Evolutionary conservation across 2,797 vertebrate genomes (phyloP), one percentile per base, ranked within the genome.

Genomic region (Neostethus bicornis): DNA sequence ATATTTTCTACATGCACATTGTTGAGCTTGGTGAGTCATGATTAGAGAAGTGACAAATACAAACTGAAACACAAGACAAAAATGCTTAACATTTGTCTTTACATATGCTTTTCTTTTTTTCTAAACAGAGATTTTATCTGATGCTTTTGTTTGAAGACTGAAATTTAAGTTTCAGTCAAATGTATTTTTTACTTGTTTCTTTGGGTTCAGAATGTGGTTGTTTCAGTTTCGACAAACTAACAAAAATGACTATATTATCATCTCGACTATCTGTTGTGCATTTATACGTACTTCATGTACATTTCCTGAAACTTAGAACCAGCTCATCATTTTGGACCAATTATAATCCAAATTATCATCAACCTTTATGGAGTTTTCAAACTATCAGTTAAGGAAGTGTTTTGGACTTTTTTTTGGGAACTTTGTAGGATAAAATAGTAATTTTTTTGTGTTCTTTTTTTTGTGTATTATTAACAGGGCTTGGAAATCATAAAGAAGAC

Each of bases 401-500:
- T 32, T 35, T 16, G 14, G 4, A n/a, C 13, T n/a, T n/a, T 14
- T n/a, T 35, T 7, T 3, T 24, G 46, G 14, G 34, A 32, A 26
- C 7, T 11, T 14, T 23, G 10, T 1, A 25, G 51, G 52, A 12
- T 5, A 24, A 32, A 3, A 25, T 26, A 26, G 25, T 26, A 6
- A 26, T 26, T 25, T 26, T 26, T 26, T 2, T 25, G 26, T 20
- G 20, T 25, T 16, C 12, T 10, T 38, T 41, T 26, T 20, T 1
- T 52, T 32, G 11, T 5, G 66, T n/a, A 60, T 13, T 61, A n/a
- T 35, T 23, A 58, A 43, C 1, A 98, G 96, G 94, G 85, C 95
- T 93, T 79, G 92, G 92, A 49, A 95, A 94, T 80, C 95, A 97
- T 81, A 96, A 94, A 87, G 96, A 98, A 79, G 95, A 93, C 85